Percentiles rank a stretch among this genome's conserved stretches.
phyloP scores from a whole-genome alignment of 2,113 vertebrate genomes.

The Rhinopomastus cyanomelas region DNA sequence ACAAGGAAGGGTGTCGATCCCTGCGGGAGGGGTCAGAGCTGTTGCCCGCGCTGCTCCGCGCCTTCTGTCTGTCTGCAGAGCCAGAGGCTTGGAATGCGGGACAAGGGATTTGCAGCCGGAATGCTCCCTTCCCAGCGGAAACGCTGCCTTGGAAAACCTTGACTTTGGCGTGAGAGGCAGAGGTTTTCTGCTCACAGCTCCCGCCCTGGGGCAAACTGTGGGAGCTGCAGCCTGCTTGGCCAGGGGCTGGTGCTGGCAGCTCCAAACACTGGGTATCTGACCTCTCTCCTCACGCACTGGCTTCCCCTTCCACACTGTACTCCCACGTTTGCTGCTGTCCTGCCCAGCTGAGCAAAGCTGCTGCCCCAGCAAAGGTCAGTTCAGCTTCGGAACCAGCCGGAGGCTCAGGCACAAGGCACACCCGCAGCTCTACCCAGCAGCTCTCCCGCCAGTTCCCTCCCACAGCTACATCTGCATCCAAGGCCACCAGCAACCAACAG shows the following conservation, averaged over 20 bases:
- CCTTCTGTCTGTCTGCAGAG: too few relatives aligned
- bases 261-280: slow-evolving; percentile 29
- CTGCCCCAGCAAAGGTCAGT: background rate
- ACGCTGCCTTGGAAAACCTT: too few relatives aligned
- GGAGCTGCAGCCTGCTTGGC: slow-evolving; percentile 39
- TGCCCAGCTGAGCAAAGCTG: background rate
- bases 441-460: background rate
- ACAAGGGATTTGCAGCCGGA: too few relatives aligned
- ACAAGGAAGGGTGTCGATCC: slow-evolving; percentile 83
- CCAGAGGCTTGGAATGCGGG: background rate
- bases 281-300: background rate
- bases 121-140: too few relatives aligned
- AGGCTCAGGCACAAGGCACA: background rate
- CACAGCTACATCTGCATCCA: background rate
- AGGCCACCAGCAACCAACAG: background rate
- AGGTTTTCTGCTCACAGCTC: too few relatives aligned
- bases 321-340: background rate
- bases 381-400: background rate
- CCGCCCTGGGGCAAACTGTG: background rate
- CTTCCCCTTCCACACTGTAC: background rate
- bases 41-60: too few relatives aligned
- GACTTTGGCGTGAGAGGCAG: too few relatives aligned
- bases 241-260: slow-evolving; percentile 11
- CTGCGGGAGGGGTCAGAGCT: too few relatives aligned
- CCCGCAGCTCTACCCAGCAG: too few relatives aligned